phyloP scores from a whole-genome alignment of 2,113 vertebrate genomes.

The Misgurnus mizolepis region DNA sequence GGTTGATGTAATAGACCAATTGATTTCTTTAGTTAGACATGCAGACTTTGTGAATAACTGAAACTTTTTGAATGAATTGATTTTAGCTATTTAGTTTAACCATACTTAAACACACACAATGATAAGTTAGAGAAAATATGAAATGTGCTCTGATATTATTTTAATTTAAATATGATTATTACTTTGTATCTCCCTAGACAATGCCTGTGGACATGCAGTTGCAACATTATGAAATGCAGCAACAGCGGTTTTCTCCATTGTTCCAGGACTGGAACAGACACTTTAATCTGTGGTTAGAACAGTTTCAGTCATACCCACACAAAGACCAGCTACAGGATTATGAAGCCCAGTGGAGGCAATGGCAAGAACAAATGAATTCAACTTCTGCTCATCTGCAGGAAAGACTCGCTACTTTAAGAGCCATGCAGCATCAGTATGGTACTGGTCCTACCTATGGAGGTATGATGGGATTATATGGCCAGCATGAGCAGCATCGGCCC shows the following conservation, averaged over 20 bases:
- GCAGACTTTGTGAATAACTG: too few species aligned
- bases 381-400: conserved; percentile 89
- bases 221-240: conserved; percentile 88
- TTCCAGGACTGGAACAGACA: conserved; percentile 92
- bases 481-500: conserved; percentile 76
- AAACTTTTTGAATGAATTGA: too few species aligned
- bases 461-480: conserved; percentile 79
- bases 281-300: conserved; percentile 90
- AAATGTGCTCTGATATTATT: background rate
- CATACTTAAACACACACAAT: background rate
- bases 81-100: too few species aligned
- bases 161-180: background rate
- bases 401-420: conserved; percentile 82
- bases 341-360: conserved; percentile 94
- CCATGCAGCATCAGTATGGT: conserved; percentile 81
- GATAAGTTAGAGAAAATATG: background rate
- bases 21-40: too few species aligned
- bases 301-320: conserved; percentile 92
- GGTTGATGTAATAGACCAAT: too few species aligned
- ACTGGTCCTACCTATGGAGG: conserved; percentile 72
- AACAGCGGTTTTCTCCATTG: conserved; percentile 88
- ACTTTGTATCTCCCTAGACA: conserved; percentile 72
- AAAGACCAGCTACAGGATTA: conserved; percentile 96
- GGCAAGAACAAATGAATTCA: conserved; percentile 96
- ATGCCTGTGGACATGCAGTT: conserved; percentile 90